Percentiles rank a stretch among this genome's conserved stretches.
Evolutionary conservation across 92 coral and sea anemone species (phyloP).

Genomic region (Hydrozoanthus gracilis): DNA sequence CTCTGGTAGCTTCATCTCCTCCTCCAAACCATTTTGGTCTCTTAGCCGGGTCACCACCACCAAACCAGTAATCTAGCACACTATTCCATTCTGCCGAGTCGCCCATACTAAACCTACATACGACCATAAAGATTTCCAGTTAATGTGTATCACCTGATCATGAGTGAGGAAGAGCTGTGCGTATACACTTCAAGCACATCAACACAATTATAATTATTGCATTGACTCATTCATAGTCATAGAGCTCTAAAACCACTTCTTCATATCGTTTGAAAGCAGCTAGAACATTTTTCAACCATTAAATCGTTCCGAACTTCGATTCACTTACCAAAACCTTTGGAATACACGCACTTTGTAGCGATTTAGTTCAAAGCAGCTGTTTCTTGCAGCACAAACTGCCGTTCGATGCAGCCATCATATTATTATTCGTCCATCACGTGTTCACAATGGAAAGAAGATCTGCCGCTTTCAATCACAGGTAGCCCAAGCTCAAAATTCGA

Average conservation of each 20-base stretch:
- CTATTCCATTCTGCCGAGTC: constrained; percentile 57
- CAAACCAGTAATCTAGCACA: constrained; percentile 90
- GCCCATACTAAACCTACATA: neutral
- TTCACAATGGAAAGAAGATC: neutral
- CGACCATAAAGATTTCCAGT: no score
- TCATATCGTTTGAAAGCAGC: neutral
- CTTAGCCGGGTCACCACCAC: constrained; percentile 81
- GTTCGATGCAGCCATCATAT: neutral
- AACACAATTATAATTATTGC: neutral
- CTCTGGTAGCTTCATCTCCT: constrained; percentile 72
- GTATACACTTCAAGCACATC: neutral
- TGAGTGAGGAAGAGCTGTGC: no score
- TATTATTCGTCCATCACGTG: neutral
- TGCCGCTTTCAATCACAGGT: neutral
- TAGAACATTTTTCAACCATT: neutral
- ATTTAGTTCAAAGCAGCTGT: neutral
- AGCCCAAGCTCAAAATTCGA: neutral
- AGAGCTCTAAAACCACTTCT: neutral
- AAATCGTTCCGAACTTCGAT: neutral
- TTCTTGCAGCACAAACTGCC: neutral
- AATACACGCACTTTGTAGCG: neutral
- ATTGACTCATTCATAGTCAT: neutral
- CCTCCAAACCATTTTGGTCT: constrained; percentile 92
- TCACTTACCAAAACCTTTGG: neutral
- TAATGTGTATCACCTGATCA: no score